Conservation (phyloP, 92 coral and sea anemone genomes). For the Bergia sp. region DNA sequence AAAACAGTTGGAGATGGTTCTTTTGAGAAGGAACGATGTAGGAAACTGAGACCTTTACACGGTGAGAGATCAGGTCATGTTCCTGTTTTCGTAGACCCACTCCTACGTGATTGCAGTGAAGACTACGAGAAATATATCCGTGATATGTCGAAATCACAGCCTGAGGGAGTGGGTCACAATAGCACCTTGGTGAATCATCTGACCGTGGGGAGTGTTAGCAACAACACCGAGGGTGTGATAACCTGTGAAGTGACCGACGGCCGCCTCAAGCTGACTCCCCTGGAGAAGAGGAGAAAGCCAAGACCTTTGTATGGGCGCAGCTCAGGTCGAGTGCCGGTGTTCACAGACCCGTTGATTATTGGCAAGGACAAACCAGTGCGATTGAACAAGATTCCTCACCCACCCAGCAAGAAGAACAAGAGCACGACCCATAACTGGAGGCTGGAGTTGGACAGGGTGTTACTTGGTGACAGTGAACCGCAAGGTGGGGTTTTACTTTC, state of each 20-base stretch:
- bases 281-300: conserved; percentile 26
- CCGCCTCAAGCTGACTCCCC: conserved; percentile 20
- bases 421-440: background rate
- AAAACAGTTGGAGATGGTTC: background rate
- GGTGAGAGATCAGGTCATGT: conserved; percentile 34
- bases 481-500: background rate
- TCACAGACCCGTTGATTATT: conserved; percentile 20
- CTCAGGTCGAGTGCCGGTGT: conserved; percentile 10
- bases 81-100: conserved; percentile 27
- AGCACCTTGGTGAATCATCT: background rate
- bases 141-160: background rate
- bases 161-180: background rate
- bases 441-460: conserved; percentile 14
- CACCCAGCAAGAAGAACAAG: background rate
- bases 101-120: conserved; percentile 2
- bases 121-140: conserved; percentile 31
- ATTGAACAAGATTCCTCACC: conserved; percentile 24
- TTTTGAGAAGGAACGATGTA: background rate
- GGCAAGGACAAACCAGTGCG: conserved; percentile 21
- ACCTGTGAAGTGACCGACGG: background rate
- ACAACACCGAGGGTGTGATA: background rate
- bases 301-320: conserved; percentile 22
- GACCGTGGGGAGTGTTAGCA: background rate
- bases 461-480: conserved; percentile 4
- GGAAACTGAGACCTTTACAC: conserved; percentile 35